A percentile compares a stretch with the other conserved stretches of the same genome.
Conservation (phyloP, 1,140 invertebrate species). For the Gerris buenoi region DNA sequence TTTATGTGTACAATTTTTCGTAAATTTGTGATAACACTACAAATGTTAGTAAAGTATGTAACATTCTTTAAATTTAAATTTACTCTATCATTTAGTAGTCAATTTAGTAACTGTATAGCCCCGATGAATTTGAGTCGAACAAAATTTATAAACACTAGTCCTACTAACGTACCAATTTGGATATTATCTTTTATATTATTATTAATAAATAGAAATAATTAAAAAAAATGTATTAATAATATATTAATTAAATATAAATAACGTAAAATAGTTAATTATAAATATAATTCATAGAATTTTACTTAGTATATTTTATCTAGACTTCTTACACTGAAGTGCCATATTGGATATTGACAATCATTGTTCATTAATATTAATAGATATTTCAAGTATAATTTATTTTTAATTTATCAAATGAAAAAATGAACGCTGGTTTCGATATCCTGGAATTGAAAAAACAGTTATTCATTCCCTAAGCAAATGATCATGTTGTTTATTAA, state of each 20-base stretch:
- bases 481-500: background rate
- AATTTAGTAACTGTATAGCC: too few species aligned
- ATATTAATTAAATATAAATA: background rate
- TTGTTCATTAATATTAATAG: background rate
- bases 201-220: too few species aligned
- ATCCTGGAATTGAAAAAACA: background rate
- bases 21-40: too few species aligned
- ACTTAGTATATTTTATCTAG: background rate
- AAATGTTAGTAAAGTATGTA: too few species aligned
- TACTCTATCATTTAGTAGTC: too few species aligned
- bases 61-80: too few species aligned
- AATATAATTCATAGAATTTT: background rate
- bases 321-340: background rate
- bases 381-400: background rate
- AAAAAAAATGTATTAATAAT: too few species aligned
- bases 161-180: too few species aligned
- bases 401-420: slow-evolving; percentile 4
- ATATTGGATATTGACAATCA: background rate
- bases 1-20: too few species aligned
- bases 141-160: too few species aligned
- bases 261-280: background rate
- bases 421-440: slow-evolving; percentile 5
- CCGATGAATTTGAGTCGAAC: too few species aligned
- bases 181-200: too few species aligned
- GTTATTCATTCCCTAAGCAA: background rate